phyloP scores from a whole-genome alignment of 1,140 invertebrate species.

The Arion vulgaris region DNA sequence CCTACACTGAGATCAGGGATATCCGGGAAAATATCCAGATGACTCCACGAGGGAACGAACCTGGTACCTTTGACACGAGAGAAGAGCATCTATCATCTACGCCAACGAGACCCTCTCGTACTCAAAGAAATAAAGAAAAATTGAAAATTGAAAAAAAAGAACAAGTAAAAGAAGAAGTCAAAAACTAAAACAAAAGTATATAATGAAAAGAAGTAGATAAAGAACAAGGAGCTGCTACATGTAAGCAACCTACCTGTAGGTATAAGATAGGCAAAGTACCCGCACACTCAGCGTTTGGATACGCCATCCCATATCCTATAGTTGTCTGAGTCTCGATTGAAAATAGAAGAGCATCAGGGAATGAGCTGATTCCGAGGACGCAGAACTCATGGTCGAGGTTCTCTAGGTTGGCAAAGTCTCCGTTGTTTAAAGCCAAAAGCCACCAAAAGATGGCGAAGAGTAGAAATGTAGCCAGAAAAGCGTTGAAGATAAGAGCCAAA shows the following conservation, averaged over 20 bases:
- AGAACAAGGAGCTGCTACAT: too few relatives aligned
- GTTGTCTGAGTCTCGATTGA: conserved; percentile 75
- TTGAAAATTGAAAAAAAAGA: too few relatives aligned
- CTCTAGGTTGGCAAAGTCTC: conserved; percentile 83
- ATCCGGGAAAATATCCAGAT: too few relatives aligned
- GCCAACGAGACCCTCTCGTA: too few relatives aligned
- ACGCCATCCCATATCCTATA: conserved; percentile 77
- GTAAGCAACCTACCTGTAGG: conserved; percentile 60
- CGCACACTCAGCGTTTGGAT: conserved; percentile 78
- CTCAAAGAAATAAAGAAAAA: too few relatives aligned
- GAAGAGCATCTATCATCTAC: too few relatives aligned
- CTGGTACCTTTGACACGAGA: too few relatives aligned
- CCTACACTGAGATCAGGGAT: too few relatives aligned
- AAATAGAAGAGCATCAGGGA: conserved; percentile 71
- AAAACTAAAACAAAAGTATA: too few relatives aligned
- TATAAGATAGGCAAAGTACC: conserved; percentile 58
- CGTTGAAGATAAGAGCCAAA: conserved; percentile 90
- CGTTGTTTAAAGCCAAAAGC: conserved; percentile 92
- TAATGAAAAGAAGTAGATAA: too few relatives aligned
- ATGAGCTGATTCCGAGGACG: conserved; percentile 61
- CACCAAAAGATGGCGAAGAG: conserved; percentile 95
- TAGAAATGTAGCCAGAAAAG: conserved; percentile 93
- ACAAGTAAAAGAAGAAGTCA: too few relatives aligned
- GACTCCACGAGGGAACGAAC: too few relatives aligned
- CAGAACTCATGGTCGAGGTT: conserved; percentile 72